phyloP scores from a whole-genome alignment of 2,888 invertebrate genomes.

The Melieria picta region DNA sequence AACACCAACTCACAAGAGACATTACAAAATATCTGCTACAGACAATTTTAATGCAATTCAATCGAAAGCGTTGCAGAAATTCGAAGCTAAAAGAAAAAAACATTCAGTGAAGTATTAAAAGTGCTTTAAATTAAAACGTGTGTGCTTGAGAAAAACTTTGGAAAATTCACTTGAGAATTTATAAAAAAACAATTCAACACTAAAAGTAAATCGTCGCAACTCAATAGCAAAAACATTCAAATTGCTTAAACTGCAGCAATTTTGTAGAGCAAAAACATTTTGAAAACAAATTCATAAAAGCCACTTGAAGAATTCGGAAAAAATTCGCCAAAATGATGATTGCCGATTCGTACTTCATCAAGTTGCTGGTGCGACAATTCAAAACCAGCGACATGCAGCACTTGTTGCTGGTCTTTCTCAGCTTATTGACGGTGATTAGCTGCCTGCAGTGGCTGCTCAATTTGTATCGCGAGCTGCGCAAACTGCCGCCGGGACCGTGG shows the following conservation, averaged over 20 bases:
- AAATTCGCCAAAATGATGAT: slow-evolving; percentile 53
- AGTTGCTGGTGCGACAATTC: slow-evolving; percentile 58
- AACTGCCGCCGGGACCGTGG: slow-evolving; percentile 89
- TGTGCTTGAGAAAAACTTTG: background rate
- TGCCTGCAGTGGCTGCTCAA: slow-evolving; percentile 63
- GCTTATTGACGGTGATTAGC: slow-evolving; percentile 58
- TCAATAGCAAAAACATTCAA: background rate
- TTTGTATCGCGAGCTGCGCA: slow-evolving; percentile 58
- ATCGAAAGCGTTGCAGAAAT: slow-evolving; percentile 2
- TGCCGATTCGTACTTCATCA: slow-evolving; percentile 60
- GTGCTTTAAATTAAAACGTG: background rate
- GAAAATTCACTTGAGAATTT: background rate
- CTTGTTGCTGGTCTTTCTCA: slow-evolving; percentile 59
- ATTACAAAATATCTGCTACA: background rate
- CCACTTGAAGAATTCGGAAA: slow-evolving; percentile 25
- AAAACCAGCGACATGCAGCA: slow-evolving; percentile 60
- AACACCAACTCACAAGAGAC: background rate
- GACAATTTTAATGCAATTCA: no score
- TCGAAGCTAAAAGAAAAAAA: slow-evolving; percentile 14
- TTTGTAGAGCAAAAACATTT: background rate
- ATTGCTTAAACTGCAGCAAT: background rate
- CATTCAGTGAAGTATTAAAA: background rate
- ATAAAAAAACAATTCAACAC: slow-evolving; percentile 5
- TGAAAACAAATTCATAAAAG: slow-evolving; percentile 3
- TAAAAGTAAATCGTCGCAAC: background rate